Conservation (phyloP, 2,113 vertebrate species). For the Scalopus aquaticus region DNA sequence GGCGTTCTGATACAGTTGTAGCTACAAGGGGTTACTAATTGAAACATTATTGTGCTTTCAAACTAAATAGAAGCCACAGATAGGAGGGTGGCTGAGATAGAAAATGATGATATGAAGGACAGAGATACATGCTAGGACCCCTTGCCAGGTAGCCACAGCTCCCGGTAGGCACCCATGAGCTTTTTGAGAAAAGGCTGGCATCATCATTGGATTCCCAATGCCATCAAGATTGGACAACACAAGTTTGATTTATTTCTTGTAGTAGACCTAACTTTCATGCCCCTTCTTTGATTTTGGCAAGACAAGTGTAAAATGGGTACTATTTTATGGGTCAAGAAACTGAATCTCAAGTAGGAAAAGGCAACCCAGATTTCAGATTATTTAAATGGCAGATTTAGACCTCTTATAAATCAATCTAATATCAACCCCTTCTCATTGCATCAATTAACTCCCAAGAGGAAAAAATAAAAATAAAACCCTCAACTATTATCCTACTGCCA, state of each 20-base stretch:
- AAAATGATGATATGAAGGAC: background rate
- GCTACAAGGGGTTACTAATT: background rate
- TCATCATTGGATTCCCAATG: background rate
- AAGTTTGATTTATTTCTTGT: background rate
- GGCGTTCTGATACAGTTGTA: background rate
- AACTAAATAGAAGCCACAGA: background rate
- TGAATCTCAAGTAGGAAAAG: background rate
- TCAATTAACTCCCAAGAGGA: background rate
- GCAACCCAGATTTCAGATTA: background rate
- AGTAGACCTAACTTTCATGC: background rate
- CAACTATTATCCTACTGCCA: background rate
- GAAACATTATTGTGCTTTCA: background rate
- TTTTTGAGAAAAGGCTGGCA: background rate
- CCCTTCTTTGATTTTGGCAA: background rate
- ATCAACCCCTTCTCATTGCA: background rate
- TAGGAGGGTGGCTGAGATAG: fast-evolving
- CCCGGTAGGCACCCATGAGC: fast-evolving
- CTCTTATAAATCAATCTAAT: background rate
- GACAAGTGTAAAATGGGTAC: background rate
- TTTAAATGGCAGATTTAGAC: background rate
- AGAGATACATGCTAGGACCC: background rate
- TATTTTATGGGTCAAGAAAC: background rate
- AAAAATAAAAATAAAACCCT: no score
- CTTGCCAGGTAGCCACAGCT: background rate
- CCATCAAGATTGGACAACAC: no score